A percentile compares a stretch with the other conserved stretches of the same genome.
Evolutionary conservation across 2,797 vertebrate species (phyloP).

Genomic region (Gallinago solitaria): DNA sequence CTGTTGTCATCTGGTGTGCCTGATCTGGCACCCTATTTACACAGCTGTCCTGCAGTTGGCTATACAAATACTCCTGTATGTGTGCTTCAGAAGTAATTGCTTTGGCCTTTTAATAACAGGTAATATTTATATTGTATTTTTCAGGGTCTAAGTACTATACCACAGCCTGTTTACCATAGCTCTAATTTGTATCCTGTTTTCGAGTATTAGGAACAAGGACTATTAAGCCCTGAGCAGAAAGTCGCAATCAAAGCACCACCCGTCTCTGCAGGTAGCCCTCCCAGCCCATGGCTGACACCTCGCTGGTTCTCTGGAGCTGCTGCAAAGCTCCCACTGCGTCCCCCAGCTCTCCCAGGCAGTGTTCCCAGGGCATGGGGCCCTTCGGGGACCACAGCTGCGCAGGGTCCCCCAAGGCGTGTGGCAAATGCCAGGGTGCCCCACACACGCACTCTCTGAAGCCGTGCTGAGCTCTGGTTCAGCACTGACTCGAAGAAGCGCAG

Average conservation of each 20-base stretch:
- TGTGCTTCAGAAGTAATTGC: neutral
- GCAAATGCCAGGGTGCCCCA: neutral
- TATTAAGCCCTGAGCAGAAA: neutral
- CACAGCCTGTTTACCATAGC: neutral
- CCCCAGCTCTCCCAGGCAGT: neutral
- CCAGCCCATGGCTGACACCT: neutral
- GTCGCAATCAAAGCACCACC: accelerated
- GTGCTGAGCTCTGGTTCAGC: neutral
- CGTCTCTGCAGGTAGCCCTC: neutral
- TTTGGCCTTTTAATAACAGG: neutral
- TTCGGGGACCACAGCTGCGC: neutral
- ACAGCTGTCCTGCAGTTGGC: neutral
- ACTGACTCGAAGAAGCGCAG: neutral
- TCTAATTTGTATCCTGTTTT: neutral
- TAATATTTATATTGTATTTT: neutral
- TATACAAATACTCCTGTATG: neutral
- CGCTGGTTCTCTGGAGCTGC: neutral
- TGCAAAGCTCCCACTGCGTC: neutral
- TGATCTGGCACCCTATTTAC: neutral
- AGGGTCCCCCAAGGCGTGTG: neutral
- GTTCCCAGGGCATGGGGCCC: neutral
- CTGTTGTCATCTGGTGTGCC: neutral
- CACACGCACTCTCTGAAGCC: accelerated
- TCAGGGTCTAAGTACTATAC: neutral
- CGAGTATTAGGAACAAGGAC: neutral